phyloP scores from a whole-genome alignment of 2,797 vertebrate genomes.

The Gobio occitaniae region DNA sequence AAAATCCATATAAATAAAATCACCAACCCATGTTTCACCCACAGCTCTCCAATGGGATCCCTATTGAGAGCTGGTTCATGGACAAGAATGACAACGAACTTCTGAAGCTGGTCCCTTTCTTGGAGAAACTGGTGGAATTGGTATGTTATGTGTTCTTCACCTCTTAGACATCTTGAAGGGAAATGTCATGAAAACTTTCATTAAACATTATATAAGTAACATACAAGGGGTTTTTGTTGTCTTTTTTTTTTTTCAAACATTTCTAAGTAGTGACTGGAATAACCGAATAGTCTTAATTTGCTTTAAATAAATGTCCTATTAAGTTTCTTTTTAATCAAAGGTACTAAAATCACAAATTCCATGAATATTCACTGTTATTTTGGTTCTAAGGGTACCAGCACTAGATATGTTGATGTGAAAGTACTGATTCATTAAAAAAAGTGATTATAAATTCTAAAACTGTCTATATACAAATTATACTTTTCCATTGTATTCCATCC shows the following conservation, averaged over 20 bases:
- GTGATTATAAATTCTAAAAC: too few relatives aligned
- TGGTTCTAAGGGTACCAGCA: neutral
- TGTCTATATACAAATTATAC: neutral
- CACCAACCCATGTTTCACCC: neutral
- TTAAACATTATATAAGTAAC: neutral
- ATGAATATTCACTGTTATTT: neutral
- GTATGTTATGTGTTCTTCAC: slow-evolving; percentile 69
- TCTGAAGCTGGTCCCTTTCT: slow-evolving; percentile 96
- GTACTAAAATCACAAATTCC: neutral
- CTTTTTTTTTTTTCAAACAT: too few relatives aligned
- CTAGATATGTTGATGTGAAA: neutral
- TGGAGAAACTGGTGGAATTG: slow-evolving; percentile 98
- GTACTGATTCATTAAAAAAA: neutral
- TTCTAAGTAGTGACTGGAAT: neutral
- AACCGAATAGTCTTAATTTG: neutral
- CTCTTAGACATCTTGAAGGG: too few relatives aligned
- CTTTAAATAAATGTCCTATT: neutral
- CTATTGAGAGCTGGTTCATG: slow-evolving; percentile 99
- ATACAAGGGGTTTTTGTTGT: too few relatives aligned
- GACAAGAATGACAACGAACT: slow-evolving; percentile 98
- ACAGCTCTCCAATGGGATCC: slow-evolving; percentile 97
- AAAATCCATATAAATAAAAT: neutral
- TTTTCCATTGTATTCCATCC: neutral
- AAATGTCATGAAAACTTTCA: too few relatives aligned
- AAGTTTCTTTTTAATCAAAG: neutral